Evolutionary conservation across 2,888 invertebrate species (phyloP).

Genomic region (Lampropteryx suffumata): DNA sequence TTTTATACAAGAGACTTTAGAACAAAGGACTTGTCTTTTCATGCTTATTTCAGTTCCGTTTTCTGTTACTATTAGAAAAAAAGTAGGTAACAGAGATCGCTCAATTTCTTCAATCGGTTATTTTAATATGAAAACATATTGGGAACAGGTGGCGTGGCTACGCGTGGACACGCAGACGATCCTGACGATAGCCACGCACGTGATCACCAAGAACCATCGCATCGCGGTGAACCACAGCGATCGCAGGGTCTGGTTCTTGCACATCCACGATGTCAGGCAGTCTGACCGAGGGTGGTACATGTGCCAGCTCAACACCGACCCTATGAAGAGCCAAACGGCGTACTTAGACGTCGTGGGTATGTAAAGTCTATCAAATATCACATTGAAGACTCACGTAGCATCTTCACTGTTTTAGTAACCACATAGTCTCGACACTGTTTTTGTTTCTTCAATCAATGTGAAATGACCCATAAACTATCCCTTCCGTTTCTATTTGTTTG

Average conservation of each 20-base stretch:
- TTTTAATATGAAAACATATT: neutral
- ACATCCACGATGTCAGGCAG: constrained; percentile 92
- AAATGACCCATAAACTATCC: too few species aligned
- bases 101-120: neutral
- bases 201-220: constrained; percentile 95
- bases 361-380: constrained; percentile 40
- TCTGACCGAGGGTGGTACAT: constrained; percentile 95
- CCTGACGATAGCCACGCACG: constrained; percentile 93
- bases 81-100: too few species aligned
- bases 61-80: too few species aligned
- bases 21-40: too few species aligned
- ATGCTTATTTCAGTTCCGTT: too few species aligned
- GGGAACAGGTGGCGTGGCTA: constrained; percentile 91
- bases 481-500: too few species aligned
- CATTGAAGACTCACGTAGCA: too few species aligned
- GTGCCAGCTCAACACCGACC: constrained; percentile 97
- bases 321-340: constrained; percentile 95
- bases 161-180: constrained; percentile 96
- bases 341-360: constrained; percentile 94
- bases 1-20: too few species aligned
- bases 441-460: too few species aligned
- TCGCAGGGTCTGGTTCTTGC: constrained; percentile 92
- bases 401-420: too few species aligned
- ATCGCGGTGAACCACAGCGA: constrained; percentile 93
- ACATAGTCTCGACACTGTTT: too few species aligned